These are phyloP conservation scores for Canis aureus DNA, from an alignment of 2,113 vertebrate species.

Conservation along the genomic window DNA sequence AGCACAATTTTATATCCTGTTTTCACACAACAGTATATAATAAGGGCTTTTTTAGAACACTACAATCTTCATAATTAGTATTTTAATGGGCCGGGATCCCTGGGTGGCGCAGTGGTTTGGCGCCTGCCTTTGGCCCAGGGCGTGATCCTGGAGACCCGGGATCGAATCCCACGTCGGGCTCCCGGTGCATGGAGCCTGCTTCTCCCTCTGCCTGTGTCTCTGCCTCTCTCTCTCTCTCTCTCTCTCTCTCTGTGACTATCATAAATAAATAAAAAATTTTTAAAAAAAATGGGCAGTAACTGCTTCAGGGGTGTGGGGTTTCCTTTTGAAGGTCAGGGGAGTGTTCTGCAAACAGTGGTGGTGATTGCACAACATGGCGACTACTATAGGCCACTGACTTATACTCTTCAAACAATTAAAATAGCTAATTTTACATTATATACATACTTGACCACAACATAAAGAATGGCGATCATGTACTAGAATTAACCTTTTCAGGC, in stretches of 20 bases:
- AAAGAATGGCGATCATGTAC: neutral
- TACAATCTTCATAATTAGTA: neutral
- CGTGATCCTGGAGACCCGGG: too few species aligned
- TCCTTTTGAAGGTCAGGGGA: neutral
- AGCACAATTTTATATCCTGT: neutral
- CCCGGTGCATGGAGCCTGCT: too few species aligned
- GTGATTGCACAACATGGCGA: neutral
- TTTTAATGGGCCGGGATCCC: neutral
- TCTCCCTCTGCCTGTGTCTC: too few species aligned
- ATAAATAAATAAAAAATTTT: too few species aligned
- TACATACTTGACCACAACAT: neutral
- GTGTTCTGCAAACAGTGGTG: neutral
- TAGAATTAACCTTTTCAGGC: neutral
- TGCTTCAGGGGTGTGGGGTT: neutral
- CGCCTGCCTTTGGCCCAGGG: too few species aligned
- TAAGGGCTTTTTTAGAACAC: neutral
- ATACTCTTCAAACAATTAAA: neutral
- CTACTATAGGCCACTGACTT: rapidly evolving
- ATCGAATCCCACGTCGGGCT: too few species aligned
- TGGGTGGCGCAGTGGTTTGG: too few species aligned
- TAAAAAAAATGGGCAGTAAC: neutral
- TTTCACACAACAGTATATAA: neutral
- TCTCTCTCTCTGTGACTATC: too few species aligned
- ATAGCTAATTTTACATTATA: neutral
- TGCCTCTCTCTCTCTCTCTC: too few species aligned